Evolutionary conservation across 2,888 invertebrate genomes (phyloP).

Genomic region (Mesopsocus fuscifrons): DNA sequence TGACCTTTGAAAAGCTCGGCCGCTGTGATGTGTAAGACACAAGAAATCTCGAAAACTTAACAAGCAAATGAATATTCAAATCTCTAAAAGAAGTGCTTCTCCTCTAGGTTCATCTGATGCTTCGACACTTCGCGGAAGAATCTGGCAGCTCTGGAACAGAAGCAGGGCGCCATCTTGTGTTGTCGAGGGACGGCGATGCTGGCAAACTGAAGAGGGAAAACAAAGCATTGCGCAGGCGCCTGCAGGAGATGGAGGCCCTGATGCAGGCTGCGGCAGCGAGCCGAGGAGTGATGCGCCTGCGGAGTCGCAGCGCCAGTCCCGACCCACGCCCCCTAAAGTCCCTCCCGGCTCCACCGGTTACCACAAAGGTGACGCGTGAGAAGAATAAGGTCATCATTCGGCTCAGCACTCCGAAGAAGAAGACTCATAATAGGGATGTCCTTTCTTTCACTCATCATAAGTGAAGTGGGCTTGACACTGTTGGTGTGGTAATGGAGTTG

Average conservation of each 20-base stretch:
- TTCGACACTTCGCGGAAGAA: slow-evolving; percentile 37
- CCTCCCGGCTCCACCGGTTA: slow-evolving; percentile 37
- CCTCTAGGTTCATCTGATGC: slow-evolving; percentile 24
- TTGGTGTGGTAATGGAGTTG: too few relatives aligned
- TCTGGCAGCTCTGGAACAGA: slow-evolving; percentile 26
- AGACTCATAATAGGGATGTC: neutral
- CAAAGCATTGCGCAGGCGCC: slow-evolving; percentile 21
- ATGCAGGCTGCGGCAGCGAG: slow-evolving; percentile 5
- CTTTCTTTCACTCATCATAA: neutral
- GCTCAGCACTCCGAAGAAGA: slow-evolving; percentile 31
- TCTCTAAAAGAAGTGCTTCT: too few relatives aligned
- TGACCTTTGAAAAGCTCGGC: too few relatives aligned
- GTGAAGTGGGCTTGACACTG: too few relatives aligned
- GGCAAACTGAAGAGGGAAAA: slow-evolving; percentile 22
- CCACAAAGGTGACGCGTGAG: slow-evolving; percentile 62
- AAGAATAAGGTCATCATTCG: slow-evolving; percentile 67
- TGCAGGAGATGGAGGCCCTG: slow-evolving; percentile 24
- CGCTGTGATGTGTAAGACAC: too few relatives aligned
- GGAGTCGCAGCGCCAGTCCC: slow-evolving; percentile 7
- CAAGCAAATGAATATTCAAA: too few relatives aligned
- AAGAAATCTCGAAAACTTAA: too few relatives aligned
- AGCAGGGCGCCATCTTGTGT: slow-evolving; percentile 18
- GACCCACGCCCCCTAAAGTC: slow-evolving; percentile 30
- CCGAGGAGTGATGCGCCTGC: neutral
- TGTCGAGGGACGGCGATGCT: slow-evolving; percentile 2